Evolutionary conservation across 2,113 vertebrate genomes (phyloP).

Genomic region (Ellobius talpinus): DNA sequence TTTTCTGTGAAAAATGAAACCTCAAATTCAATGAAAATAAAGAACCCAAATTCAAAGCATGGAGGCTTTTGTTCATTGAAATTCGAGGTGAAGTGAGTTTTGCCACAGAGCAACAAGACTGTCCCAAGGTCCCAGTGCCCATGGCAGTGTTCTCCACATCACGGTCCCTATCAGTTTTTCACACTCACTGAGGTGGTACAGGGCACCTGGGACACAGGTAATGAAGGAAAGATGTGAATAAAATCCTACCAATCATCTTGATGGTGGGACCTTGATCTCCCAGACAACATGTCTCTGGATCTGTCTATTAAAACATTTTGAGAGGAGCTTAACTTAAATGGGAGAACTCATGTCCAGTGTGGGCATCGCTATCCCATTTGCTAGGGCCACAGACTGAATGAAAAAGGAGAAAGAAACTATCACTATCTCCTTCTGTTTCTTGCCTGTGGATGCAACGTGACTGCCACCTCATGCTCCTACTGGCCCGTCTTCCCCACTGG

Average conservation of each 20-base stretch:
- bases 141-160: accelerated
- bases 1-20: conserved; percentile 10
- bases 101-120: accelerated
- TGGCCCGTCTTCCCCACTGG: background rate
- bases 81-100: background rate
- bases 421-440: background rate
- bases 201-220: accelerated
- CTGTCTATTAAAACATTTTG: background rate
- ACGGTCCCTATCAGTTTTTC: background rate
- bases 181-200: background rate
- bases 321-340: background rate
- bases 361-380: accelerated
- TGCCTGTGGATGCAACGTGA: background rate
- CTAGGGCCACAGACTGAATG: background rate
- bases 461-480: background rate
- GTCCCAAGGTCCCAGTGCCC: background rate
- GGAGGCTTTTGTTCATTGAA: background rate
- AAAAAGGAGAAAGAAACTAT: background rate
- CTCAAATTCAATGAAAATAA: conserved; percentile 53
- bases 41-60: background rate
- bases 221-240: accelerated
- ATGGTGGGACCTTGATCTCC: background rate
- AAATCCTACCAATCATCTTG: background rate
- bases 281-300: background rate
- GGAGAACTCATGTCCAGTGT: background rate